Conservation (phyloP, 2,888 invertebrate genomes). For the Desoria tigrina region DNA sequence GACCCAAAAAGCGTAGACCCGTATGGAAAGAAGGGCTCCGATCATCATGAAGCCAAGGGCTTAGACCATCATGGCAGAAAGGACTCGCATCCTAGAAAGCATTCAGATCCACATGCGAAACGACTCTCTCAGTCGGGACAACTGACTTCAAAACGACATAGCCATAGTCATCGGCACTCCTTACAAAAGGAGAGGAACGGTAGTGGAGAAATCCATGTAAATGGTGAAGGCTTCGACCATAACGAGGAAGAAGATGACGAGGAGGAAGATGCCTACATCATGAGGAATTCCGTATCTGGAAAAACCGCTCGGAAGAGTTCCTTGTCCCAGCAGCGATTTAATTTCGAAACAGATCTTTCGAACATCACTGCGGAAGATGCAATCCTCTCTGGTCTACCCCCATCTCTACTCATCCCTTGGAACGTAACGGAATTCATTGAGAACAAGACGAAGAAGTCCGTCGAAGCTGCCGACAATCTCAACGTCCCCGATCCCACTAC, state of each 20-base stretch:
- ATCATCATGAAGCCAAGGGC: too few species aligned
- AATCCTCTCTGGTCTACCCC: slow-evolving; percentile 23
- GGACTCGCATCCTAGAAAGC: too few species aligned
- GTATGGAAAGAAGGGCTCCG: not conserved
- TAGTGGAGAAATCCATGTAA: not conserved
- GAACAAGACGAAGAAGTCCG: slow-evolving; percentile 6
- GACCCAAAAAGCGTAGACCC: not conserved
- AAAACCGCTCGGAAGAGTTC: not conserved
- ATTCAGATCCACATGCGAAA: too few species aligned
- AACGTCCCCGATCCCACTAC: not conserved
- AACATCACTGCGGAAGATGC: slow-evolving; percentile 23
- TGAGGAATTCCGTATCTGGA: slow-evolving; percentile 4
- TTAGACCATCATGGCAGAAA: too few species aligned
- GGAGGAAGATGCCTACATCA: slow-evolving; percentile 4
- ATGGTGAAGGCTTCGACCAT: not conserved
- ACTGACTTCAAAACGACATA: too few species aligned
- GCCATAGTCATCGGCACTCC: too few species aligned
- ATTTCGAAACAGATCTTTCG: slow-evolving; percentile 18
- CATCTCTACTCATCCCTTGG: slow-evolving; percentile 33
- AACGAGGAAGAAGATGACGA: not conserved
- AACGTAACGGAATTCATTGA: slow-evolving; percentile 26
- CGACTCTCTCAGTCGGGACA: too few species aligned
- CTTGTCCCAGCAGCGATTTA: not conserved
- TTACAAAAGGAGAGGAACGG: too few species aligned
- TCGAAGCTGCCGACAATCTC: not conserved